Percentiles rank a stretch among this genome's conserved stretches.
Conservation (phyloP, 35 echinoderm and acorn worm genomes). For the Ptychodera flava region DNA sequence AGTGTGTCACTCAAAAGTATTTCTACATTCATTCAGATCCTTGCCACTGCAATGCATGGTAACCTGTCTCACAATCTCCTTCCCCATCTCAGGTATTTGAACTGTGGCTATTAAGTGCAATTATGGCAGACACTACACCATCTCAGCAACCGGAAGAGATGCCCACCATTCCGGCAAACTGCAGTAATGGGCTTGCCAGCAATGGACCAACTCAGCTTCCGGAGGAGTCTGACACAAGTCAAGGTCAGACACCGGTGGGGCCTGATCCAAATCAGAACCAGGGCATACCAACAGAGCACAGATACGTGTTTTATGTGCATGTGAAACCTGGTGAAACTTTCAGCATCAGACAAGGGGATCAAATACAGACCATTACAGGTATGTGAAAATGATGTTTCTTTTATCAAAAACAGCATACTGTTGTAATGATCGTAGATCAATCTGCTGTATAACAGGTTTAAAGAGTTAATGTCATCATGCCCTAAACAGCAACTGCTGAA, state of each 20-base stretch:
- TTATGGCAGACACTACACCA: not conserved
- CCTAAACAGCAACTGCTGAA: no score
- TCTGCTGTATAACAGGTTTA: no score
- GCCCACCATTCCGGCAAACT: not conserved
- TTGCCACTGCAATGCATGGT: not conserved
- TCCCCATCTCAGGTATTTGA: not conserved
- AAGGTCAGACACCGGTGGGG: not conserved
- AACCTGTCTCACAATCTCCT: not conserved
- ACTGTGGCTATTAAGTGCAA: not conserved
- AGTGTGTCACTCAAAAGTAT: not conserved
- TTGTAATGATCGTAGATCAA: no score
- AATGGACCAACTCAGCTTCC: not conserved
- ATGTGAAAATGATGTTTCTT: no score
- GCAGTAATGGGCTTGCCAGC: not conserved
- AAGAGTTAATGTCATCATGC: no score
- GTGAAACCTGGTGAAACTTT: constrained; percentile 96
- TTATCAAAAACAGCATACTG: no score
- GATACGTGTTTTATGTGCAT: constrained; percentile 96
- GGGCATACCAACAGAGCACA: constrained; percentile 33
- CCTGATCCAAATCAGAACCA: not conserved
- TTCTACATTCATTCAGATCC: not conserved
- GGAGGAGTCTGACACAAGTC: not conserved
- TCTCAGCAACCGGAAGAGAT: not conserved
- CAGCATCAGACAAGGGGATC: constrained; percentile 88
- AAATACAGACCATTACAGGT: constrained; percentile 46